Conservation (phyloP, 2,797 vertebrate species). For the Myoxocephalus aenaeus region DNA sequence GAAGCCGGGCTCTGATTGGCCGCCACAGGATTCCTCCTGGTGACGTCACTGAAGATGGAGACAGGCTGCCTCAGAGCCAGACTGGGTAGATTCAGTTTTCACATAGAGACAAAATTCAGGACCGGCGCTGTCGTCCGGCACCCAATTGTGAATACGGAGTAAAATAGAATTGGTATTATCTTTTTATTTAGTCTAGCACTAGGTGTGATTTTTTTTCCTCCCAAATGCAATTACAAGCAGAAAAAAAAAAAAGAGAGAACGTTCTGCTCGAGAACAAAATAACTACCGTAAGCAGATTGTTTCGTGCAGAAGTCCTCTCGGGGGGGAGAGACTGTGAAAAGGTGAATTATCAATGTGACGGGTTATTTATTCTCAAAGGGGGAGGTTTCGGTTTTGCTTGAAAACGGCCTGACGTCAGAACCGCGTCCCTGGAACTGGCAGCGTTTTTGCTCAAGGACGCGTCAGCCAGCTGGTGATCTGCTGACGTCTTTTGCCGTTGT, state of each 20-base stretch:
- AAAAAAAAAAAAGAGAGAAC: not conserved
- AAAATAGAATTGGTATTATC: not conserved
- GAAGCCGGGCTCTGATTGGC: conserved; percentile 60
- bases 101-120: not conserved
- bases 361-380: not conserved
- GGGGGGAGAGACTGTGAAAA: not conserved
- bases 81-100: conserved; percentile 17
- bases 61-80: conserved; percentile 34
- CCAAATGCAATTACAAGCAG: not conserved
- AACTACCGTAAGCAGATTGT: not conserved
- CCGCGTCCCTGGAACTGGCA: not conserved
- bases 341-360: not conserved
- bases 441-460: conserved; percentile 7
- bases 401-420: not conserved
- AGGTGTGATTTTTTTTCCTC: conserved; percentile 1
- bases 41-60: conserved; percentile 60
- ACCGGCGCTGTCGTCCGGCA: not conserved
- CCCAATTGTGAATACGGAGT: not conserved
- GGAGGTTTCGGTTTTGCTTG: not conserved
- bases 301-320: not conserved
- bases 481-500: not conserved
- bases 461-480: not conserved
- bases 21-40: conserved; percentile 50
- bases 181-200: not conserved
- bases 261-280: not conserved